Base-by-base conservation (phyloP, 92 coral and sea anemone genomes). In the Epizoanthus fatuus region DNA sequence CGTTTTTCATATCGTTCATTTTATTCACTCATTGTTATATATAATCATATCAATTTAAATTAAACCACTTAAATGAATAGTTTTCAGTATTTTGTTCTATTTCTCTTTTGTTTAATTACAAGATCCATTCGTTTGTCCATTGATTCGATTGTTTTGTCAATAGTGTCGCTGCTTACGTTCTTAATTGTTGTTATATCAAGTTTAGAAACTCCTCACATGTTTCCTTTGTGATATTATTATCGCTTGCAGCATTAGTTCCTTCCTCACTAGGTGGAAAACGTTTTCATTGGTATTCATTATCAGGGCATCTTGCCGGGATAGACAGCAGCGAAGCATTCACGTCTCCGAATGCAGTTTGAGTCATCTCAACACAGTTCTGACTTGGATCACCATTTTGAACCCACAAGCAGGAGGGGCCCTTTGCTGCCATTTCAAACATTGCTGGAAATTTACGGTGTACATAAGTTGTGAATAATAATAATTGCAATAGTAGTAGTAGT, bases 351-450 rank as follows among this genome's bases (percentile, higher is more conserved):
- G 87, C 79, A 62, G 44, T 35, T 44, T 49, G 74, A 47, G 87
- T n/a, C n/a, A n/a, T 81, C 5, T 56, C 71, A 39, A 49, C 63
- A 58, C 87, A 56, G 40, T 83, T 71, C 62, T 60, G 87, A 58
- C 87, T 49, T 56, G 80, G 80, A 39, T 59, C 51, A 15, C 87
- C 87, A 59, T 69, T 72, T 59, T 72, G 87, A 11, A 83, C 62
- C 87, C 87, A 83, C 42, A 72, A 9, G 32, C 64, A 53, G 52
- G 72, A 83, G 65, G 38, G 55, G 4, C 53, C 37, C 39, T 83
- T 83, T n/a, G 11, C 69, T 16, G 87, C 80, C 38, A 15, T 39
- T 71, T 83, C 5, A 44, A 80, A 80, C 55, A 80, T 42, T 47
- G 60, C 69, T 5, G 57, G 84, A 47, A 58, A 81, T 81, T 81